These are phyloP conservation scores for Limulus polyphemus DNA, from an alignment of 2,888 invertebrate species.

Conservation along the genomic window DNA sequence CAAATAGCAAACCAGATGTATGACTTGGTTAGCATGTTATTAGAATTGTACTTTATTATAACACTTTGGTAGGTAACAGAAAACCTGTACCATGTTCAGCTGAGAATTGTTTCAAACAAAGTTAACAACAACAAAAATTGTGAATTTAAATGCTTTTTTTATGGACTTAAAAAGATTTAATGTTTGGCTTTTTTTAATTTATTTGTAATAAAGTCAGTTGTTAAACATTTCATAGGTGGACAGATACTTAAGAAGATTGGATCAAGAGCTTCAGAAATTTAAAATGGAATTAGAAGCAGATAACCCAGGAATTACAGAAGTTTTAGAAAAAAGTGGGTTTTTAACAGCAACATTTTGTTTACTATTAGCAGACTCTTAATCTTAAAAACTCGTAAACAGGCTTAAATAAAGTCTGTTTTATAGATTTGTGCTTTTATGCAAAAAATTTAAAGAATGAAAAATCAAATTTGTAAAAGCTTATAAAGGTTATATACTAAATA, in stretches of 20 bases:
- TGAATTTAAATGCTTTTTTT: no score
- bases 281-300: slow-evolving; percentile 98
- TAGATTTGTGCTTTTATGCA: not conserved
- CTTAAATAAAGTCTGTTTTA: not conserved
- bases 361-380: slow-evolving; percentile 6
- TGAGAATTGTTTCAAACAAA: not conserved
- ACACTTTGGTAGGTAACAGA: not conserved
- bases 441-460: not conserved
- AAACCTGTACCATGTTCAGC: not conserved
- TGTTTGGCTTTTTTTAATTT: no score
- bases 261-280: slow-evolving; percentile 86
- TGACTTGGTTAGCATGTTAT: slow-evolving; percentile 51
- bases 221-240: slow-evolving; percentile 46
- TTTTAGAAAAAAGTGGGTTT: slow-evolving; percentile 61
- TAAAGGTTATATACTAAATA: not conserved
- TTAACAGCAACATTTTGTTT: slow-evolving; percentile 4
- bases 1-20: slow-evolving; percentile 86
- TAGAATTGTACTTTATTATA: not conserved
- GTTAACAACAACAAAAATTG: no score
- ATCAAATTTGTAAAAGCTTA: slow-evolving; percentile 5
- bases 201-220: not conserved
- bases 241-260: slow-evolving; percentile 74
- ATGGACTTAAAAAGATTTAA: no score
- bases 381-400: not conserved
- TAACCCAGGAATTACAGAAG: slow-evolving; percentile 93